Base-by-base conservation (phyloP, 2,888 invertebrate genomes). In the Aradus depressus region DNA sequence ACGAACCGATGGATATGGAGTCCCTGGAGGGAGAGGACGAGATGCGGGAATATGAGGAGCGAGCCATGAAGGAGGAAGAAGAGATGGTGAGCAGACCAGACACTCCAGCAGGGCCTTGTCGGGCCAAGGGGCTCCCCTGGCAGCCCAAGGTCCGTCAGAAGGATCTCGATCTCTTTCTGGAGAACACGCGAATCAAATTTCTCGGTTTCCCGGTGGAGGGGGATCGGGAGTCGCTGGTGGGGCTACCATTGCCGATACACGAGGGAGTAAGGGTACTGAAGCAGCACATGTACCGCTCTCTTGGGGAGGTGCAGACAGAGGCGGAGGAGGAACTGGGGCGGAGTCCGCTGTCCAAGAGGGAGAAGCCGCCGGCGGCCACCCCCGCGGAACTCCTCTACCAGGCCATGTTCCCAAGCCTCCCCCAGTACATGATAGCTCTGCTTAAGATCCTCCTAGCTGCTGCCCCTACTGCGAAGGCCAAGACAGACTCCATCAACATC, bases 391-490 rank as follows among this genome's bases (percentile, higher is more conserved):
- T 84, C 52, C 73, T 97, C 44, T 97, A 96, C 67, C 60, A 66
- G 59, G 89, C 88, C n/a, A 88, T 97, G 76, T 70, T 96, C 59
- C 93, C 96, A 1, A 91, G 90, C 70, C 73, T 99, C 62, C 93
- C 96, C 8, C 96, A 97, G 65, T 95, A 96, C 65, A 92, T 96
- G 84, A 97, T 97, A 64, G 92, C 95, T 19, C 68, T 99, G 49
- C 71, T 99, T 44, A 99, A 98, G 74, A 91, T 98, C 61, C 74
- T 98, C 51, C 74, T 99, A 51, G 97, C 97, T 25, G 96, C 97
- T 49, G 93, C 96, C 28, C 97, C 98, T 3, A 96, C 96, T n/a
- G 92, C 92, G n/a, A 96, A 95, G 71, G 83, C 90, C 4, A 96
- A 96, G 72, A 90, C 86, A 8, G 98, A 98, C 66, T 93, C 96